phyloP scores from a whole-genome alignment of 2,797 vertebrate species.

The Pteropus rufus region DNA sequence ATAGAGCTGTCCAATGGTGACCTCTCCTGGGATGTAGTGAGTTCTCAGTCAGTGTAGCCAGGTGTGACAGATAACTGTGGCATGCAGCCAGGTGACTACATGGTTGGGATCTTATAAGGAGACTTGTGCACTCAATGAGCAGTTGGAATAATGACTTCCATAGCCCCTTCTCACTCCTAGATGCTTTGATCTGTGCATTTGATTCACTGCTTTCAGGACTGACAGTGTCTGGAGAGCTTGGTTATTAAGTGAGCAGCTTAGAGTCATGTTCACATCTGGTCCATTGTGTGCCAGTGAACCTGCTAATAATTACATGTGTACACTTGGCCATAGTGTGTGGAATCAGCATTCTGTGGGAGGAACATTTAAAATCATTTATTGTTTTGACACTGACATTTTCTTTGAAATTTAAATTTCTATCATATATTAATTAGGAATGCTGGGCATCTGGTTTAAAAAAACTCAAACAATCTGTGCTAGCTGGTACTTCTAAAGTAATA shows the following conservation, averaged over 20 bases:
- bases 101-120: background rate
- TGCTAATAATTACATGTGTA: background rate
- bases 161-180: background rate
- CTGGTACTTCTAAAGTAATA: constrained; percentile 12
- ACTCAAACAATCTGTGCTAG: constrained; percentile 1
- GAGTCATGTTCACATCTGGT: background rate
- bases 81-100: background rate
- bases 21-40: background rate
- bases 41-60: too few relatives aligned
- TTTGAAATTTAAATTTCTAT: constrained; percentile 44
- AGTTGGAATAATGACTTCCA: background rate
- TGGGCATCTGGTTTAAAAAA: constrained; percentile 18
- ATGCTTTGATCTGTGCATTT: background rate
- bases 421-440: constrained; percentile 31
- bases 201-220: background rate
- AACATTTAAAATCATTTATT: constrained; percentile 30
- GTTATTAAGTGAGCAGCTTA: background rate
- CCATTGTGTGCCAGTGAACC: background rate
- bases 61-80: background rate
- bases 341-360: background rate
- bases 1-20: background rate
- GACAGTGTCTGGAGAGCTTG: background rate
- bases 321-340: background rate
- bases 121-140: background rate
- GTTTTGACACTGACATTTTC: constrained; percentile 44